A percentile compares a stretch with the other conserved stretches of the same genome.
phyloP scores from a whole-genome alignment of 2,797 vertebrate species.

The Holocentrus rufus region DNA sequence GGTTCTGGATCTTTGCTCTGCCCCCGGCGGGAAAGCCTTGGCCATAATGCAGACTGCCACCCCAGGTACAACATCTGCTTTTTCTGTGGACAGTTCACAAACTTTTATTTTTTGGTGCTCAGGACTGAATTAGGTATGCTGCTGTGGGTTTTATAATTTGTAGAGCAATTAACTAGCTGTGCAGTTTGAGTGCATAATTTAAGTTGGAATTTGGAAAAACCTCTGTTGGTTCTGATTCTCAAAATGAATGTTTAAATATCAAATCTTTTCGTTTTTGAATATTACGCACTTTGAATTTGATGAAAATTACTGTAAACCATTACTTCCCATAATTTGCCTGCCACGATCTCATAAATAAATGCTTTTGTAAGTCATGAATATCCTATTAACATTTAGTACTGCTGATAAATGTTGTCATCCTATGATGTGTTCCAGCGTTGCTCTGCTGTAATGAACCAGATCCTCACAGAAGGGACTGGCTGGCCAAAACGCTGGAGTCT shows the following conservation, averaged over 20 bases:
- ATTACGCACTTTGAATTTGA: background rate
- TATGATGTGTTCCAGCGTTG: constrained; percentile 77
- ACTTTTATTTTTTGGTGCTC: background rate
- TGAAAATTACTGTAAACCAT: background rate
- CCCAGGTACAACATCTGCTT: constrained; percentile 83
- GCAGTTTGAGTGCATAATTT: background rate
- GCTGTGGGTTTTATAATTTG: background rate
- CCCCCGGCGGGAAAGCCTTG: constrained; percentile 94
- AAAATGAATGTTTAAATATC: background rate
- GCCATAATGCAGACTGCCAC: constrained; percentile 87
- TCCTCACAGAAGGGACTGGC: constrained; percentile 84
- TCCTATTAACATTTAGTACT: constrained; percentile 22
- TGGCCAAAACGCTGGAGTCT: constrained; percentile 91
- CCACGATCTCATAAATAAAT: background rate
- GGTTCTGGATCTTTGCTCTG: constrained; percentile 94
- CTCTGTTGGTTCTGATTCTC: background rate
- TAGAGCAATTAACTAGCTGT: too few relatives aligned
- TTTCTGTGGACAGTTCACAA: background rate
- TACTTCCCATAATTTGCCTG: background rate
- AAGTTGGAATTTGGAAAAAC: background rate
- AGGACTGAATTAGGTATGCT: background rate
- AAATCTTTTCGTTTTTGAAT: background rate
- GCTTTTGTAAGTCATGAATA: constrained; percentile 16
- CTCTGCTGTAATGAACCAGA: constrained; percentile 93
- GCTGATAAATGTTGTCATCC: constrained; percentile 11